phyloP scores from a whole-genome alignment of 2,797 vertebrate species.

The Neosilurus mollespiculum region DNA sequence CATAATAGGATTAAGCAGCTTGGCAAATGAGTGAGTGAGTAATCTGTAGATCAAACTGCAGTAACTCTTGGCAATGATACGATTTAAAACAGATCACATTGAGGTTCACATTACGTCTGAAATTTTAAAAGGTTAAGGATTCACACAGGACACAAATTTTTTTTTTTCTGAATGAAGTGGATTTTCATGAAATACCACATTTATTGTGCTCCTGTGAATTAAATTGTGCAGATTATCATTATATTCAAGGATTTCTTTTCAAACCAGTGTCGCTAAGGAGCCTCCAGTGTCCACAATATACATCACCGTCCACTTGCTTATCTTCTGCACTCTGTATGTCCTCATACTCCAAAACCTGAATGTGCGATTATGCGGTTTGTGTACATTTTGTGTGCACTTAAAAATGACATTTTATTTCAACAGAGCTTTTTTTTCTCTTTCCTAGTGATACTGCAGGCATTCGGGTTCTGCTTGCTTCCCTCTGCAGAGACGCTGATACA shows the following conservation, averaged over 20 bases:
- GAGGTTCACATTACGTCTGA: not conserved
- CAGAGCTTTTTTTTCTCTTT: not conserved
- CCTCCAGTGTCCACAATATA: not conserved
- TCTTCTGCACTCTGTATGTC: not conserved
- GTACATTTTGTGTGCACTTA: not conserved
- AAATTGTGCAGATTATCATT: not conserved
- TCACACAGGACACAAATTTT: not conserved
- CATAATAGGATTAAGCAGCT: no score
- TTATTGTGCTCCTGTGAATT: not conserved
- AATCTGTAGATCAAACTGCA: not conserved
- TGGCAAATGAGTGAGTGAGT: no score
- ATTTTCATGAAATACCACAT: not conserved
- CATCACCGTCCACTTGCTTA: not conserved
- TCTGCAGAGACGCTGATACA: conserved; percentile 16
- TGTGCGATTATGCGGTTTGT: not conserved
- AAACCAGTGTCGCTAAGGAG: not conserved
- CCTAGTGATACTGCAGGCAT: not conserved
- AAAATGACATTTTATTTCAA: not conserved
- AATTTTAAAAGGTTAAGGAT: no score
- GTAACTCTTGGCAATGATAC: not conserved
- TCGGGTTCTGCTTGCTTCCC: not conserved
- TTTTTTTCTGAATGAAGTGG: not conserved
- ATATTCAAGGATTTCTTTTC: not conserved
- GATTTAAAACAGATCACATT: not conserved
- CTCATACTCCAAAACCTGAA: not conserved